Conservation (phyloP, 2,113 vertebrate genomes). For the Protomyctophum bolini region DNA sequence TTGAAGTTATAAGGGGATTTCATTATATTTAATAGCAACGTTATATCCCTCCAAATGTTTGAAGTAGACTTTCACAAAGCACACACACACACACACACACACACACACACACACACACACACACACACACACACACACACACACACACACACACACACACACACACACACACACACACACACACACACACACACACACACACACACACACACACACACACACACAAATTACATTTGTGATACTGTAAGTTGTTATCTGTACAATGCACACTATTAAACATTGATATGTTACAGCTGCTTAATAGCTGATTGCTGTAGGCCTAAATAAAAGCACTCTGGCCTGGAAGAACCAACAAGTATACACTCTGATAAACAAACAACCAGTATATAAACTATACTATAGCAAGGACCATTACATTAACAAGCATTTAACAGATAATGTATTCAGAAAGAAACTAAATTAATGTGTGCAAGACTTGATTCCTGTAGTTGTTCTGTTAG, state of each 20-base stretch:
- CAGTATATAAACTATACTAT: too few species aligned
- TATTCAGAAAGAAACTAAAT: too few species aligned
- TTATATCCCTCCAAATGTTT: not conserved
- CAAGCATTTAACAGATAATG: too few species aligned
- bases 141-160: not conserved
- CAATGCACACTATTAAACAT: conserved; percentile 76
- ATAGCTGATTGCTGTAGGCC: conserved; percentile 34
- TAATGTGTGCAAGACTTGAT: too few species aligned
- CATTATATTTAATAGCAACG: conserved; percentile 26
- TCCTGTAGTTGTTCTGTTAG: too few species aligned
- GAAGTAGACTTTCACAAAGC: not conserved
- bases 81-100: not conserved
- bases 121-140: not conserved
- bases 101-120: too few species aligned
- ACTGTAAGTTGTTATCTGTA: conserved; percentile 63
- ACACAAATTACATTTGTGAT: conserved; percentile 37
- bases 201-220: conserved; percentile 9
- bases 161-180: not conserved
- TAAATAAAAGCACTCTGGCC: conserved; percentile 65
- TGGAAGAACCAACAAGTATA: conserved; percentile 45
- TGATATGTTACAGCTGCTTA: conserved; percentile 63
- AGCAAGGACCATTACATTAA: too few species aligned
- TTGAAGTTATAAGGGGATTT: conserved; percentile 35
- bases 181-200: conserved; percentile 1
- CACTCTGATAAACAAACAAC: conserved; percentile 57